Evolutionary conservation across 2,113 vertebrate genomes (phyloP).

Genomic region (western clawed frog (Xenopus tropicalis)): UCB_Xtro_10.0 CM004447.2:19402501-19403000

Average conservation of each 20-base stretch:
- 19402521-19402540: no score
- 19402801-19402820: constrained; percentile 58
- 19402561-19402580: no score
- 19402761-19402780: constrained; percentile 26
- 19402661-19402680: not conserved
- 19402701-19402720: not conserved
- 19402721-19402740: constrained; percentile 30
- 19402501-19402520: no score
- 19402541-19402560: no score
- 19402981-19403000: constrained; percentile 32
- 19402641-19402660: not conserved
- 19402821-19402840: constrained; percentile 53
- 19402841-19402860: constrained; percentile 62
- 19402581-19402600: no score
- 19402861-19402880: constrained; percentile 76
- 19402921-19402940: constrained; percentile 57
- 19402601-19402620: no score
- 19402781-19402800: constrained; percentile 35
- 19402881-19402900: constrained; percentile 62
- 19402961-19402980: constrained; percentile 21
- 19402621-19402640: no score
- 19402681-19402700: not conserved
- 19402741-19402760: not conserved
- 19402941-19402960: constrained; percentile 39
- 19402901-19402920: constrained; percentile 58